Evolutionary conservation across 2,888 invertebrate genomes (phyloP).

Genomic region (Romanomermis culicivorax): DNA sequence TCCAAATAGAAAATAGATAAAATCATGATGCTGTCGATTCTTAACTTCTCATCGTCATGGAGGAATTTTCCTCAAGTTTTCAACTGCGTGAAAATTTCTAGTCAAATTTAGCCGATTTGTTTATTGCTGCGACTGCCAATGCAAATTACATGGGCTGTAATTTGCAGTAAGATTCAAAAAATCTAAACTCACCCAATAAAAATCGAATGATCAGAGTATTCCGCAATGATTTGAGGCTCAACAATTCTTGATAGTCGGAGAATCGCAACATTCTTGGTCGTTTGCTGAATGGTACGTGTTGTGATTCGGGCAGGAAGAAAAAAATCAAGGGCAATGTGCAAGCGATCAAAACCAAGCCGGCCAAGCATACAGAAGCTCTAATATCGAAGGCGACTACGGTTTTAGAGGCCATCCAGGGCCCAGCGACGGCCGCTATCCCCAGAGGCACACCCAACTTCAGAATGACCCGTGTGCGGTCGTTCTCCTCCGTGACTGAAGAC

Average conservation of each 20-base stretch:
- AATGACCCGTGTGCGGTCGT: conserved; percentile 22
- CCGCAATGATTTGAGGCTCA: neutral
- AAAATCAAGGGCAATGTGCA: conserved; percentile 16
- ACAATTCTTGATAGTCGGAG: neutral
- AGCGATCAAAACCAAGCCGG: conserved; percentile 14
- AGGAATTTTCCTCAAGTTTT: no score
- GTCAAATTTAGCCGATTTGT: no score
- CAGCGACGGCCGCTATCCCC: conserved; percentile 19
- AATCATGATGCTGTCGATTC: no score
- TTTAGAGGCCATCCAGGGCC: conserved; percentile 16
- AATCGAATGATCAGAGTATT: neutral
- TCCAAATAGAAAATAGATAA: no score
- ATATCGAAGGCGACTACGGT: conserved; percentile 10
- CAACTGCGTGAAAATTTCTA: no score
- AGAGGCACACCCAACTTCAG: conserved; percentile 19
- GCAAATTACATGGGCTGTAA: no score
- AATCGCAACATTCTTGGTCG: neutral
- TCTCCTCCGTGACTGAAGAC: conserved; percentile 25
- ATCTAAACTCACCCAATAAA: no score
- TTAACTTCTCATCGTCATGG: no score
- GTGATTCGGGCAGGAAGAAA: conserved; percentile 16
- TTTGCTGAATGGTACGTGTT: neutral
- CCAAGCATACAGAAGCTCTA: conserved; percentile 15
- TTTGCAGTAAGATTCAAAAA: no score
- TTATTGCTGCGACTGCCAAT: no score